These are phyloP conservation scores for Orchesella flavescens DNA, from an alignment of 2,888 invertebrate species.

Conservation along the genomic window DNA sequence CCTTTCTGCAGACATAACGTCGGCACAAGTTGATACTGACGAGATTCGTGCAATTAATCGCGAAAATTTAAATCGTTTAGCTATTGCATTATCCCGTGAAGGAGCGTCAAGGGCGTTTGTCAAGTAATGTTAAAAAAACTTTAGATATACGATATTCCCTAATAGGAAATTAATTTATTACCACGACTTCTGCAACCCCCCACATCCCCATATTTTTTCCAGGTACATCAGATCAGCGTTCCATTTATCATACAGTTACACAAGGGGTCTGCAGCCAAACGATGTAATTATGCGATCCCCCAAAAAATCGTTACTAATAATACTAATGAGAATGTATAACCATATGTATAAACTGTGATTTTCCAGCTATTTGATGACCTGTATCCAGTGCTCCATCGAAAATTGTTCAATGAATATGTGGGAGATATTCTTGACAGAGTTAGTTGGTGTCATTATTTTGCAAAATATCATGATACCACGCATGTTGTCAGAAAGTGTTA, in stretches of 20 bases:
- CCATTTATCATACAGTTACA: slow-evolving; percentile 51
- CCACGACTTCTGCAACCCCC: background rate
- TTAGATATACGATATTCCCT: background rate
- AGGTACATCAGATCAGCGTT: slow-evolving; percentile 50
- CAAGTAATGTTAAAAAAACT: background rate
- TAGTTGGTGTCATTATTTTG: background rate
- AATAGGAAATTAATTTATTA: too few species aligned
- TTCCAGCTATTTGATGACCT: slow-evolving; percentile 54
- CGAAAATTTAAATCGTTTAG: slow-evolving; percentile 59
- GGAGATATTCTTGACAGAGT: slow-evolving; percentile 63
- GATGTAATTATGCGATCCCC: slow-evolving; percentile 19
- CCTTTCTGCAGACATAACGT: slow-evolving; percentile 67
- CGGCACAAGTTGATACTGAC: slow-evolving; percentile 67
- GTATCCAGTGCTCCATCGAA: slow-evolving; percentile 61
- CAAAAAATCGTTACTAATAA: background rate
- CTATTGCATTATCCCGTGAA: slow-evolving; percentile 57
- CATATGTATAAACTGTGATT: background rate
- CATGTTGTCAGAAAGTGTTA: background rate
- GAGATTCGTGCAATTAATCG: slow-evolving; percentile 56
- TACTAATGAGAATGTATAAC: background rate
- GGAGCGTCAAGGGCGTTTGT: slow-evolving; percentile 28
- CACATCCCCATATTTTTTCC: background rate
- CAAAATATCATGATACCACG: background rate
- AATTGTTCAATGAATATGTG: slow-evolving; percentile 60
- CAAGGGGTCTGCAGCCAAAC: slow-evolving; percentile 59